phyloP scores from a whole-genome alignment of 2,113 vertebrate species.

The Struthio camelus region DNA sequence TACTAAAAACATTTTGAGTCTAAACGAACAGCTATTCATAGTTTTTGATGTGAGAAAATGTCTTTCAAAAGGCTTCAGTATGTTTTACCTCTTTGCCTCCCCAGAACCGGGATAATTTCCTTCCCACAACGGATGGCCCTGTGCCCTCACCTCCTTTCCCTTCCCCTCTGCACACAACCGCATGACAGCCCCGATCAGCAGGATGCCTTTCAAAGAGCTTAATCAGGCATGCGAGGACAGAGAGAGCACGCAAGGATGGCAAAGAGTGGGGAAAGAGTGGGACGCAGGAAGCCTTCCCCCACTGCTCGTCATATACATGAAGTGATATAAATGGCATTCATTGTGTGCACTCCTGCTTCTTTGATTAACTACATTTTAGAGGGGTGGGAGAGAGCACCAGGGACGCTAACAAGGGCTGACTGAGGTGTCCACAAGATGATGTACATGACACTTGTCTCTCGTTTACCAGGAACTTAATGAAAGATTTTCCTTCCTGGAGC shows the following conservation, averaged over 20 bases:
- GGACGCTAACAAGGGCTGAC: background rate
- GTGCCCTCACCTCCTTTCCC: background rate
- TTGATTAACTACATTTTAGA: background rate
- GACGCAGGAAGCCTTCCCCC: background rate
- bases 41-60: background rate
- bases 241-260: background rate
- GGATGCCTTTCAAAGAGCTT: background rate
- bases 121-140: background rate
- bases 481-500: background rate
- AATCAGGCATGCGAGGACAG: background rate
- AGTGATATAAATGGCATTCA: background rate
- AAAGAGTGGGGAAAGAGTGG: background rate
- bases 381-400: background rate
- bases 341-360: background rate
- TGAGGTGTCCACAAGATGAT: background rate
- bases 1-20: background rate
- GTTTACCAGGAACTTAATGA: background rate
- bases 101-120: background rate
- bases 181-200: background rate
- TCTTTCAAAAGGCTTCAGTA: background rate
- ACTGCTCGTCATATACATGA: accelerated
- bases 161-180: background rate
- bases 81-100: background rate
- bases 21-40: background rate
- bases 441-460: background rate